Base-by-base conservation (phyloP, 2,113 vertebrate species). In the Xyrauchen texanus region DNA sequence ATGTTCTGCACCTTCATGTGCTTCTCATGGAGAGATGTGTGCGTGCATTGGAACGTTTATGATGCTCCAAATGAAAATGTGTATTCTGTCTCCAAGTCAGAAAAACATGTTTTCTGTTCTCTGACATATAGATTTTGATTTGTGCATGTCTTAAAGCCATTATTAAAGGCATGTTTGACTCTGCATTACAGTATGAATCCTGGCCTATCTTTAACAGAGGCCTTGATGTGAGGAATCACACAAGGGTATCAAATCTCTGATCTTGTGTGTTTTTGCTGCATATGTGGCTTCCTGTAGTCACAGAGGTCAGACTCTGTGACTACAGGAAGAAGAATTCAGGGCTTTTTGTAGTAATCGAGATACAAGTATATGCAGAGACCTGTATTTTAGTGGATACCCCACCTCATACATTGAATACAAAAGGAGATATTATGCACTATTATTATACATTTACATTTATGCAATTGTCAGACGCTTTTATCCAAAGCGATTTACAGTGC, bases 81-180 rank as follows among this genome's bases (percentile, higher is more conserved):
- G 11, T 63, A 13, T 51, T 52, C 46, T 52, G 11, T 11, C 11
- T 13, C 16, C 0, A 21, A 75, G 16, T 42, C 9, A 46, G 60
- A 63, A 75, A 75, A 52, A 15, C 72, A 75, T 75, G 60, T 63
- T 75, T 75, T 64, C 34, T 64, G 49, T 53, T 71, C 34, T 79
- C 4, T n/a, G 51, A 75, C 46, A 52, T 75, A 75, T 51, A 75
- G 60, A 51, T 75, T 63, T 75, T 75, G 72, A 75, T 62, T 63
- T 62, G 72, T 63, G 46, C 72, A 52, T 51, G 72, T 75, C 72
- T 75, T 58, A 42, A 34, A 52, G 60, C 72, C 62, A 63, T 75
- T 16, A 52, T 75, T 75, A 75, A 12, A 4, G 58, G 12, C 72
- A 63, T 16, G 16, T 46, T 75, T 75, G 72, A 75, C 46, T 63